Evolutionary conservation across 2,888 invertebrate genomes (phyloP).

Genomic region (Aspidiotus rigidus): DNA sequence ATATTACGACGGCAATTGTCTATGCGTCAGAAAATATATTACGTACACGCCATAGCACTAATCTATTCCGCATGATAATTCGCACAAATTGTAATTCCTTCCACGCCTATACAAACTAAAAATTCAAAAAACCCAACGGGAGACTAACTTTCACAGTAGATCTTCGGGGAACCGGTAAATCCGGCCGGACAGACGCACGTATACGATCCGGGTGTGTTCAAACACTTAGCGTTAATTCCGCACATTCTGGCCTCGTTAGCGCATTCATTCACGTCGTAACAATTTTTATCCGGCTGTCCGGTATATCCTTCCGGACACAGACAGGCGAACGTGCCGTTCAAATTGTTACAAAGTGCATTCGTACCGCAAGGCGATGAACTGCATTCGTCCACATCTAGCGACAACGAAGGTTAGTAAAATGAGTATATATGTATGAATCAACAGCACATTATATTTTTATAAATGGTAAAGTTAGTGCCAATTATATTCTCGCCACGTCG

Average conservation of each 20-base stretch:
- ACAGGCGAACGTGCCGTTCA: constrained; percentile 65
- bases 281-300: constrained; percentile 49
- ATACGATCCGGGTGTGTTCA: constrained; percentile 70
- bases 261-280: constrained; percentile 68
- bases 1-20: too few relatives aligned
- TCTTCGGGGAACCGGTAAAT: constrained; percentile 64
- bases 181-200: constrained; percentile 67
- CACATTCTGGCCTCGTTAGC: constrained; percentile 53
- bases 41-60: too few relatives aligned
- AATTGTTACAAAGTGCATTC: constrained; percentile 64
- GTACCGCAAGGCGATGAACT: constrained; percentile 56
- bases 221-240: constrained; percentile 67
- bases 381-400: constrained; percentile 64
- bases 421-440: background rate
- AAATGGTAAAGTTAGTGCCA: background rate
- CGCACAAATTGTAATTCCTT: background rate
- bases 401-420: constrained; percentile 11
- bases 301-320: constrained; percentile 62
- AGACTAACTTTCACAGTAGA: constrained; percentile 67
- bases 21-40: too few relatives aligned
- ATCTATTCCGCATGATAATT: too few relatives aligned
- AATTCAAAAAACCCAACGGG: constrained; percentile 18
- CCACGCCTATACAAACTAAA: background rate
- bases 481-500: too few relatives aligned
- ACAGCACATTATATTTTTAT: background rate